A percentile compares a stretch with the other conserved stretches of the same genome.
These are phyloP conservation scores for Coptotermes formosanus DNA, from an alignment of 1,140 invertebrate species.

Conservation along the genomic window DNA sequence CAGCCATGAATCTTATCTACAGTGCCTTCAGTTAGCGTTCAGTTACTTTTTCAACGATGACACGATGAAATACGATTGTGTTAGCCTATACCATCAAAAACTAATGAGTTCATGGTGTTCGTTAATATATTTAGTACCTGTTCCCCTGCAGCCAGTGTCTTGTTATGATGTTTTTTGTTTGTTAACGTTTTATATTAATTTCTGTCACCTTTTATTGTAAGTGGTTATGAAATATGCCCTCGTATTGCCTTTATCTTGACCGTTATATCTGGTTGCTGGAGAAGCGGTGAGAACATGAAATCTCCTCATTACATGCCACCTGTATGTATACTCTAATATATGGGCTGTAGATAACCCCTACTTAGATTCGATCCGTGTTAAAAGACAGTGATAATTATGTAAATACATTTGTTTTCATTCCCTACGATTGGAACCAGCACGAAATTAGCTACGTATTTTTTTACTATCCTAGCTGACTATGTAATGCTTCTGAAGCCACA, in stretches of 20 bases:
- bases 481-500: no score
- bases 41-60: neutral
- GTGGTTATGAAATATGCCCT: neutral
- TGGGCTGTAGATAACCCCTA: neutral
- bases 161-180: neutral
- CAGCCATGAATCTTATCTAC: neutral
- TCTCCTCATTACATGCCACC: neutral
- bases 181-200: conserved; percentile 8
- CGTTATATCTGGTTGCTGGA: neutral
- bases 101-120: neutral
- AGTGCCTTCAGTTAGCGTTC: no score
- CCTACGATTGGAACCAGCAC: neutral
- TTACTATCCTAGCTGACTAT: no score
- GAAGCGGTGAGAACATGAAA: neutral
- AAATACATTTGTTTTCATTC: neutral
- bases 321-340: neutral
- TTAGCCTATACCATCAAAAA: neutral
- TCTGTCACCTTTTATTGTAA: conserved; percentile 15
- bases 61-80: neutral
- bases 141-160: neutral
- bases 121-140: neutral
- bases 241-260: conserved; percentile 1
- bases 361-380: neutral
- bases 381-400: neutral
- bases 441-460: neutral